Conservation (phyloP, 2,888 invertebrate species). For the Drosophila planitibia region DNA sequence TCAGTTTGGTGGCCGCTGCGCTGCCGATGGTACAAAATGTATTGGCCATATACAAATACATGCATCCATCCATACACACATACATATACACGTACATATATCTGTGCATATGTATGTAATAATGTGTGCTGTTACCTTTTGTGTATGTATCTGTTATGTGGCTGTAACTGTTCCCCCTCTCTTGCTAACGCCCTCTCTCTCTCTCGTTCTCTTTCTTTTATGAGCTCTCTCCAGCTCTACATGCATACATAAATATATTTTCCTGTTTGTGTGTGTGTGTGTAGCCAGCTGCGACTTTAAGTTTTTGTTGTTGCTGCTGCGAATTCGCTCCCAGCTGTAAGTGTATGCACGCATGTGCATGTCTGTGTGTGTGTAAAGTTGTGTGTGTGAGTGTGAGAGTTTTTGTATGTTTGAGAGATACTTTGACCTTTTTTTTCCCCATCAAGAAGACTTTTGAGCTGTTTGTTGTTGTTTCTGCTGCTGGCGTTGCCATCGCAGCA, state of each 20-base stretch:
- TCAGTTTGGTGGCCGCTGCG: conserved; percentile 68
- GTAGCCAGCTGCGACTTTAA: conserved; percentile 74
- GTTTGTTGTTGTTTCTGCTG: conserved; percentile 31
- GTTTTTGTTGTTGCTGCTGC: conserved; percentile 63
- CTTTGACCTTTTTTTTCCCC: conserved; percentile 75
- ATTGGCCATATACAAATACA: conserved; percentile 53
- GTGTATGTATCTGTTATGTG: conserved; percentile 62
- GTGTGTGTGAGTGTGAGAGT: conserved; percentile 34
- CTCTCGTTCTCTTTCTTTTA: conserved; percentile 22
- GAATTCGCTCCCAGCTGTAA: conserved; percentile 56
- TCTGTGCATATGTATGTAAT: conserved; percentile 26
- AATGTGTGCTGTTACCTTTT: conserved; percentile 40
- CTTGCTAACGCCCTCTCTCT: conserved; percentile 23
- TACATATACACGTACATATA: conserved; percentile 7
- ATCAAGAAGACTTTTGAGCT: conserved; percentile 70
- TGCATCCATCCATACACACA: neutral
- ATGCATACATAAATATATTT: conserved; percentile 10
- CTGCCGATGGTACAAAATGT: conserved; percentile 70
- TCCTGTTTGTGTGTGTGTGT: conserved; percentile 19
- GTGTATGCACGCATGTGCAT: conserved; percentile 21
- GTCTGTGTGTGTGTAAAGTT: conserved; percentile 17
- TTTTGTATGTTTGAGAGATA: conserved; percentile 61
- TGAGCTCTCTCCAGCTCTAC: conserved; percentile 48
- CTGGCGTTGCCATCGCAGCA: conserved; percentile 26
- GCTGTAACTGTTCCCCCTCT: conserved; percentile 57